These are phyloP conservation scores for Perdita meconis DNA, from an alignment of 2,888 invertebrate genomes.

Conservation along the genomic window DNA sequence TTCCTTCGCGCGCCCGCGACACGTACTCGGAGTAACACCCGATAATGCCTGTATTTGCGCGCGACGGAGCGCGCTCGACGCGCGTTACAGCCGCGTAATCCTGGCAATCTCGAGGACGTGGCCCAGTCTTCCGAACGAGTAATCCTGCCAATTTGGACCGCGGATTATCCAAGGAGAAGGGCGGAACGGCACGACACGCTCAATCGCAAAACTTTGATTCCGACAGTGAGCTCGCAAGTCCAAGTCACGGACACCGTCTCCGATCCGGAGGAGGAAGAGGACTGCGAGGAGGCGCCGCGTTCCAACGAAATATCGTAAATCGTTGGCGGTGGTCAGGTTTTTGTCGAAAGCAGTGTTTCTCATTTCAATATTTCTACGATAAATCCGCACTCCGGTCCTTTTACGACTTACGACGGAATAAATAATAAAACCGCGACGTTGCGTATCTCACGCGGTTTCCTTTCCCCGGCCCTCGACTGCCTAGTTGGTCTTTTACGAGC, in stretches of 20 bases:
- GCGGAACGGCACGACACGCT: not conserved
- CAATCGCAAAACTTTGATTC: constrained; percentile 50
- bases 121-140: constrained; percentile 78
- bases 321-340: constrained; percentile 59
- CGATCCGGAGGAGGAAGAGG: not conserved
- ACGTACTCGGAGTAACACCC: constrained; percentile 62
- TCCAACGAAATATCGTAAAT: constrained; percentile 72
- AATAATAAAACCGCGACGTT: constrained; percentile 74
- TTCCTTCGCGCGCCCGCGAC: constrained; percentile 54
- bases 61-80: constrained; percentile 55
- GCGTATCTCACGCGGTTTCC: constrained; percentile 51
- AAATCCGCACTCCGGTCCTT: constrained; percentile 77
- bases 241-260: not conserved
- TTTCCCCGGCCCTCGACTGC: constrained; percentile 25
- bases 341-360: constrained; percentile 71
- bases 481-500: constrained; percentile 75
- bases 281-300: constrained; percentile 36
- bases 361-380: constrained; percentile 82
- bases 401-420: constrained; percentile 80
- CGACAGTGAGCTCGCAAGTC: constrained; percentile 2
- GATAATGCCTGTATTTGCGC: constrained; percentile 73
- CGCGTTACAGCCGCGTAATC: constrained; percentile 78
- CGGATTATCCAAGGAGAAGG: constrained; percentile 64
- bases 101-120: constrained; percentile 81
- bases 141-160: constrained; percentile 82